A percentile compares a stretch with the other conserved stretches of the same genome.
Evolutionary conservation across 2,113 vertebrate genomes (phyloP).

Genomic region (Phylloscopus whistleri): DNA sequence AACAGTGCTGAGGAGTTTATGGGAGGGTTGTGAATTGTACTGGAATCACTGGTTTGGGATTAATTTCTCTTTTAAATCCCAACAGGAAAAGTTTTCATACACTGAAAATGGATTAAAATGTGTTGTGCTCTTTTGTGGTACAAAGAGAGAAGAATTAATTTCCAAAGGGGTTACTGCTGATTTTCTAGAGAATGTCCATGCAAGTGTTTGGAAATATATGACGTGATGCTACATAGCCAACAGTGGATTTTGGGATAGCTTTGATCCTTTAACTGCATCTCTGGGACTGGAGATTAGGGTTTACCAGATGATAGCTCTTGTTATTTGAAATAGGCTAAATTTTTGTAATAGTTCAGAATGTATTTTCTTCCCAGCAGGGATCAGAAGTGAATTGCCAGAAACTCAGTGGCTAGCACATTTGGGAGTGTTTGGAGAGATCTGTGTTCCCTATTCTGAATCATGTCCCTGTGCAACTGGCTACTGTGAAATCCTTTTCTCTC

Average conservation of each 20-base stretch:
- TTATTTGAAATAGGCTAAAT: constrained; percentile 23
- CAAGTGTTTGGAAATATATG: not conserved
- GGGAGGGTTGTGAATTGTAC: not conserved
- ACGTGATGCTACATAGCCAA: not conserved
- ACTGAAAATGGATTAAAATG: constrained; percentile 10
- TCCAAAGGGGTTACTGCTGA: not conserved
- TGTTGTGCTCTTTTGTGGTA: not conserved
- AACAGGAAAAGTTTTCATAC: not conserved
- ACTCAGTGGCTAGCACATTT: not conserved
- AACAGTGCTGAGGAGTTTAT: constrained; percentile 11
- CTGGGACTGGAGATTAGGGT: not conserved
- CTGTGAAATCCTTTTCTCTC: not conserved
- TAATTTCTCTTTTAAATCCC: constrained; percentile 30
- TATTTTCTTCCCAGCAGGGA: constrained; percentile 22
- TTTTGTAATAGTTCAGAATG: constrained; percentile 10
- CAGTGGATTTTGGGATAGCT: not conserved
- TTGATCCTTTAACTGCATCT: not conserved
- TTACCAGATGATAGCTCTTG: not conserved
- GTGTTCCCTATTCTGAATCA: not conserved
- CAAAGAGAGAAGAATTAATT: not conserved
- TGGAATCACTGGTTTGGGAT: constrained; percentile 25
- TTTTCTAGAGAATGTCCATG: not conserved
- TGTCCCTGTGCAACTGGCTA: not conserved
- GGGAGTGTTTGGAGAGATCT: not conserved
- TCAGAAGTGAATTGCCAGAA: constrained; percentile 6